These are phyloP conservation scores for Chaunax sp. DNA, from an alignment of 2,797 vertebrate species.

Conservation along the genomic window DNA sequence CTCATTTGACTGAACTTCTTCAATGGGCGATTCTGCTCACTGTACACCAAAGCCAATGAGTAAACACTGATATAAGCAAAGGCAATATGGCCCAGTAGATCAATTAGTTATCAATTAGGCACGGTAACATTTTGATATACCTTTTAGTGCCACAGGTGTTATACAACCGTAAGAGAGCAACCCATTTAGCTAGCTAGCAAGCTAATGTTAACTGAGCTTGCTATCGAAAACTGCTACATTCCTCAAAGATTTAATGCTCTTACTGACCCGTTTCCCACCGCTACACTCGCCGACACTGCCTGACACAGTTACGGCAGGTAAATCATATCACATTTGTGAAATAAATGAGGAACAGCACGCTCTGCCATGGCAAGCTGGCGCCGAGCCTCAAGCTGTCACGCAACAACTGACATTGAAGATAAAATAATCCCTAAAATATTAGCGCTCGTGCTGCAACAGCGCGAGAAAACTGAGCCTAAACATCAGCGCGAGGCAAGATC, in stretches of 20 bases:
- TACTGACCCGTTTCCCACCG: slow-evolving; percentile 20
- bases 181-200: slow-evolving; percentile 66
- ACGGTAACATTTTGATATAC: slow-evolving; percentile 17
- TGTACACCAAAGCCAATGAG: slow-evolving; percentile 35
- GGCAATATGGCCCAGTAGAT: neutral
- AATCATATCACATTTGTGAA: neutral
- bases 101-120: neutral
- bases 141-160: slow-evolving; percentile 76
- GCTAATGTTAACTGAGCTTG: slow-evolving; percentile 81
- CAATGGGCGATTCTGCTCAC: slow-evolving; percentile 23
- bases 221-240: slow-evolving; percentile 63
- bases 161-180: slow-evolving; percentile 72
- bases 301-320: slow-evolving; percentile 12
- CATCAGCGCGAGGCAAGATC: slow-evolving; percentile 23
- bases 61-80: slow-evolving; percentile 18
- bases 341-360: slow-evolving; percentile 26
- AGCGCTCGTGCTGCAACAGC: slow-evolving; percentile 36
- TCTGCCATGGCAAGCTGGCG: slow-evolving; percentile 46
- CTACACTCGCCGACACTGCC: slow-evolving; percentile 2
- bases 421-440: slow-evolving; percentile 65
- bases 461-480: slow-evolving; percentile 16
- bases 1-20: slow-evolving; percentile 43
- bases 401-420: slow-evolving; percentile 76
- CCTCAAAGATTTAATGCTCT: slow-evolving; percentile 46
- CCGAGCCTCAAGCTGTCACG: slow-evolving; percentile 77